Conservation (phyloP, 2,113 vertebrate species). For the Xenopus laevis region DNA sequence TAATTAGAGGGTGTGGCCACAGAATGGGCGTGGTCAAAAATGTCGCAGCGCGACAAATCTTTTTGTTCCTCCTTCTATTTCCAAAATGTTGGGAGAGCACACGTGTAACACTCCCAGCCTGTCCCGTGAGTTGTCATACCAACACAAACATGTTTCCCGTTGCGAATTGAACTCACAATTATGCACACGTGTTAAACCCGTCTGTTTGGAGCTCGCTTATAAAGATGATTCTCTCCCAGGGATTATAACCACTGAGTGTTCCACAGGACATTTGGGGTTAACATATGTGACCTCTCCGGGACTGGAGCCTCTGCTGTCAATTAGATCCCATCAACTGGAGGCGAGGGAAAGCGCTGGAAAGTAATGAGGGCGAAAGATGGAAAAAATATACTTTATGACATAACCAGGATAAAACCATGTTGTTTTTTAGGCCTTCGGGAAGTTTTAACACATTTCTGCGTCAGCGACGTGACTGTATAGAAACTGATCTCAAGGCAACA, state of each 20-base stretch:
- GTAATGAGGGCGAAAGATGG: slow-evolving; percentile 7
- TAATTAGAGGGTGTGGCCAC: too few relatives aligned
- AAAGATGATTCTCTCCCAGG: slow-evolving; percentile 40
- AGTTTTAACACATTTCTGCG: neutral
- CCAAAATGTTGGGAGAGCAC: too few relatives aligned
- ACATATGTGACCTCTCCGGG: slow-evolving; percentile 31
- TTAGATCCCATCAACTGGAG: slow-evolving; percentile 18
- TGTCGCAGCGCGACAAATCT: too few relatives aligned
- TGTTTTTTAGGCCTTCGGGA: neutral
- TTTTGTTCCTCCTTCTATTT: too few relatives aligned
- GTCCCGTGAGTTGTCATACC: too few relatives aligned
- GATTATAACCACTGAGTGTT: slow-evolving; percentile 38
- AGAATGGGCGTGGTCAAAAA: too few relatives aligned
- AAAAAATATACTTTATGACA: slow-evolving; percentile 36
- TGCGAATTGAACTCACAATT: too few relatives aligned
- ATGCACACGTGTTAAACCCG: slow-evolving; percentile 37
- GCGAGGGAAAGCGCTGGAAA: slow-evolving; percentile 21
- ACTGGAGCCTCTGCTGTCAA: slow-evolving; percentile 36
- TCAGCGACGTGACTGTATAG: neutral
- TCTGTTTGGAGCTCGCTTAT: slow-evolving; percentile 32
- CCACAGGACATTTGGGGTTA: slow-evolving; percentile 34
- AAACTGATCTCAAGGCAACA: too few relatives aligned
- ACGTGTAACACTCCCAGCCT: too few relatives aligned
- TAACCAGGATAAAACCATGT: slow-evolving; percentile 17
- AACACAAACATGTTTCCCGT: slow-evolving; percentile 13